Evolutionary conservation across 2,113 vertebrate genomes (phyloP).

Genomic region (Xiphorhynchus elegans): DNA sequence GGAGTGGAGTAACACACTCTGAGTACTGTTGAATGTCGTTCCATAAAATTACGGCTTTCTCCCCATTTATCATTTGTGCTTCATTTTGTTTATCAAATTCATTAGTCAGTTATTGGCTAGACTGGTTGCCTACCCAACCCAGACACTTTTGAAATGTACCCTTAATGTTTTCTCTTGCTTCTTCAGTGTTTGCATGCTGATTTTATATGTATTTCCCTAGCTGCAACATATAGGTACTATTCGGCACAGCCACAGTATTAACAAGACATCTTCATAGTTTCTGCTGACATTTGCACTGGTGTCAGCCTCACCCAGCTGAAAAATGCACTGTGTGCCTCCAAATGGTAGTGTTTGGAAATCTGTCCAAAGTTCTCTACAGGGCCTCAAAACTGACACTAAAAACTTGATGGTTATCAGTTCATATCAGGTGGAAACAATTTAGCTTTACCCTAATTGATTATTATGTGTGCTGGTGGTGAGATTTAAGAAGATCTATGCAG

Average conservation of each 20-base stretch:
- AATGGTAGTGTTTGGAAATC: neutral
- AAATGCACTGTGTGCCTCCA: neutral
- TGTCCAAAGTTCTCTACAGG: neutral
- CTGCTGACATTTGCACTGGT: neutral
- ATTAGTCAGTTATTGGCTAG: neutral
- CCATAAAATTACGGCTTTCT: neutral
- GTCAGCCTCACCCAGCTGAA: neutral
- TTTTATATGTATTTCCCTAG: neutral
- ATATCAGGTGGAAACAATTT: neutral
- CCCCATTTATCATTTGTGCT: neutral
- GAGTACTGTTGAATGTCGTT: neutral
- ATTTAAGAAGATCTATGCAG: neutral
- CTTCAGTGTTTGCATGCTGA: neutral
- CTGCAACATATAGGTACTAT: neutral
- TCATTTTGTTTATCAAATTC: constrained; percentile 28
- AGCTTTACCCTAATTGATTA: neutral
- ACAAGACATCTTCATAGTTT: neutral
- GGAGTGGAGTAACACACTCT: neutral
- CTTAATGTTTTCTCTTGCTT: neutral
- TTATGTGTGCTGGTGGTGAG: neutral
- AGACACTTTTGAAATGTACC: neutral
- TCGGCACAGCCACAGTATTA: neutral
- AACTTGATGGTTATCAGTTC: neutral
- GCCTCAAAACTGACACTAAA: neutral
- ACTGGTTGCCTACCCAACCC: neutral